Percentiles rank a stretch among this genome's conserved stretches.
Conservation (phyloP, 1,140 invertebrate genomes). For the Pseudomyrmex cubaensis region DNA sequence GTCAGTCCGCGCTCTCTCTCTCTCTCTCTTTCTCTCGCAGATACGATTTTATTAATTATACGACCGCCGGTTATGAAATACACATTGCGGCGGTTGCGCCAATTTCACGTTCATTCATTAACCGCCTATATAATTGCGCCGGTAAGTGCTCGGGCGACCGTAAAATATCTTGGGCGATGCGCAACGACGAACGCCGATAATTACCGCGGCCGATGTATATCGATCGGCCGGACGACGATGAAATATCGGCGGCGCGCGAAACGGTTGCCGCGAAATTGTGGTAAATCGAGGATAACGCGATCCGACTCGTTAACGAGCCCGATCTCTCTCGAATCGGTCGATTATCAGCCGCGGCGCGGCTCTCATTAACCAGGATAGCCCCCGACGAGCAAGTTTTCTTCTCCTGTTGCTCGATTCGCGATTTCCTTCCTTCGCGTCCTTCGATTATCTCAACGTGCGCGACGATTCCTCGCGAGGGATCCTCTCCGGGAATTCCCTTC, state of each 20-base stretch:
- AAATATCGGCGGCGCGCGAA: slow-evolving; percentile 63
- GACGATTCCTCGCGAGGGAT: not conserved
- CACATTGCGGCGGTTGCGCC: slow-evolving; percentile 36
- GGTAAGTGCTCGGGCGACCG: slow-evolving; percentile 56
- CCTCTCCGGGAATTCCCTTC: not conserved
- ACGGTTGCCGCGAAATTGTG: slow-evolving; percentile 67
- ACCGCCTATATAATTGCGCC: slow-evolving; percentile 67
- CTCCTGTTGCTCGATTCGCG: not conserved
- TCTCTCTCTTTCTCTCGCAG: slow-evolving; percentile 45
- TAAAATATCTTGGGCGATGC: slow-evolving; percentile 67
- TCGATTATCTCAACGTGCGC: slow-evolving; percentile 18
- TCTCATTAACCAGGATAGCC: slow-evolving; percentile 63
- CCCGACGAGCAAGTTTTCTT: not conserved
- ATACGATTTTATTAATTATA: slow-evolving; percentile 69
- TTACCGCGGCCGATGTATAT: slow-evolving; percentile 70
- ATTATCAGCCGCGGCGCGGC: slow-evolving; percentile 45
- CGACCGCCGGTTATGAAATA: slow-evolving; percentile 66
- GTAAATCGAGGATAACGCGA: slow-evolving; percentile 72
- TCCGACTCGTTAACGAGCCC: slow-evolving; percentile 65
- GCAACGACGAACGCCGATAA: slow-evolving; percentile 65
- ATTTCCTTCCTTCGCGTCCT: not conserved
- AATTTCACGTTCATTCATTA: slow-evolving; percentile 73
- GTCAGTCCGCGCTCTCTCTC: not conserved
- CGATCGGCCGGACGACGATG: slow-evolving; percentile 68
- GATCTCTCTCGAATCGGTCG: slow-evolving; percentile 59